These are phyloP conservation scores for Bettongia penicillata DNA, from an alignment of 2,113 vertebrate genomes.

Conservation along the genomic window DNA sequence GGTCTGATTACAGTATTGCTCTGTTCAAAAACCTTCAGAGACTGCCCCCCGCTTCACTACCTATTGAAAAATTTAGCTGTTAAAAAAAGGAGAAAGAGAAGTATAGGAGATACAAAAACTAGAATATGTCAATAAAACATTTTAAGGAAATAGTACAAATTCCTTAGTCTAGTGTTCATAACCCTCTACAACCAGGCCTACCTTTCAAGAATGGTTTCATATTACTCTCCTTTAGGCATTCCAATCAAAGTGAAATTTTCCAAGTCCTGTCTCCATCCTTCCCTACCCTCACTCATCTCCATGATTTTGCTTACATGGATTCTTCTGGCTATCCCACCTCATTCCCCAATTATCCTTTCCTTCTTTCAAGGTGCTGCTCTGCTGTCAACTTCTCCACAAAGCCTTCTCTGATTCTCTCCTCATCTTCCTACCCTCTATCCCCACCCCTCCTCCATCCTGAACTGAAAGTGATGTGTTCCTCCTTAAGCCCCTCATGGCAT, in stretches of 20 bases:
- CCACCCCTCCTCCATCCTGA: rapidly evolving
- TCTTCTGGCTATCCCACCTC: background rate
- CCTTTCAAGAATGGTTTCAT: background rate
- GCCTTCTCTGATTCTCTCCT: background rate
- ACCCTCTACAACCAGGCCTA: background rate
- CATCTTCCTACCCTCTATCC: background rate
- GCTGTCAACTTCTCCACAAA: background rate
- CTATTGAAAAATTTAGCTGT: background rate
- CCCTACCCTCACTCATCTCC: background rate
- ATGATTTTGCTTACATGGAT: background rate
- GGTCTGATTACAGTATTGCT: background rate
- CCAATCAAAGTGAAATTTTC: background rate
- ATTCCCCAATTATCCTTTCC: background rate
- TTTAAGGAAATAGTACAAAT: background rate
- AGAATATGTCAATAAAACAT: background rate
- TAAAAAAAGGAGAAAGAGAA: background rate
- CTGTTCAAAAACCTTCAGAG: background rate
- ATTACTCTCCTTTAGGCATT: background rate
- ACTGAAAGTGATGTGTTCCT: background rate
- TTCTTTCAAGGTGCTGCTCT: background rate
- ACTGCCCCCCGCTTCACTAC: background rate
- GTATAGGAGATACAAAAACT: background rate
- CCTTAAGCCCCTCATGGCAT: background rate
- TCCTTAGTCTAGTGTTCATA: background rate
- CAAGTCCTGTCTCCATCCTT: background rate